Evolutionary conservation across 2,888 invertebrate genomes (phyloP).

Genomic region (Amblyjoppa fuscipennis): DNA sequence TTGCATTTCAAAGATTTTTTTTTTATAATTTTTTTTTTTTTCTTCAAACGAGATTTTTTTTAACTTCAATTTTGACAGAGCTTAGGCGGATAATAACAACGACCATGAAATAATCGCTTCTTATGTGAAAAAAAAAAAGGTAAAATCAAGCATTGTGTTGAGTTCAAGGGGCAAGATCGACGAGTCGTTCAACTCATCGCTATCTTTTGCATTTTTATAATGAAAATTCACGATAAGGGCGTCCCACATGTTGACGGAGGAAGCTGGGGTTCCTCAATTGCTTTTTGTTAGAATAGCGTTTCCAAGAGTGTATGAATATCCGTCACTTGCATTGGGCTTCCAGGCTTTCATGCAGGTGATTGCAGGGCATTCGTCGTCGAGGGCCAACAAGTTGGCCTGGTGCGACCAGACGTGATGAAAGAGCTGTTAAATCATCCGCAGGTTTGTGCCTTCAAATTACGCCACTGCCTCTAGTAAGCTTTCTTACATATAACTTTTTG

Average conservation of each 20-base stretch:
- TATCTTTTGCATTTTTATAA: slow-evolving; percentile 33
- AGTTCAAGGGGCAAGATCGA: slow-evolving; percentile 51
- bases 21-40: neutral
- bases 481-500: neutral
- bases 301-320: neutral
- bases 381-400: slow-evolving; percentile 95
- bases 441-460: slow-evolving; percentile 85
- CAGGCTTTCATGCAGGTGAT: slow-evolving; percentile 91
- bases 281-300: neutral
- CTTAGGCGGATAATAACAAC: neutral
- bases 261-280: neutral
- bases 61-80: neutral
- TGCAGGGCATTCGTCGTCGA: slow-evolving; percentile 95
- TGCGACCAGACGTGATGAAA: slow-evolving; percentile 93
- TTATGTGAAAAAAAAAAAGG: neutral
- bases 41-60: neutral
- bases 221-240: slow-evolving; percentile 57
- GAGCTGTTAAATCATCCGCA: slow-evolving; percentile 93
- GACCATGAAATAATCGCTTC: neutral
- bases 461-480: neutral
- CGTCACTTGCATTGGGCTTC: slow-evolving; percentile 7
- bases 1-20: neutral
- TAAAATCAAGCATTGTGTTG: neutral
- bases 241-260: neutral
- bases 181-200: slow-evolving; percentile 52